Conservation (phyloP, 2,888 invertebrate species). For the Macrophya annulata region DNA sequence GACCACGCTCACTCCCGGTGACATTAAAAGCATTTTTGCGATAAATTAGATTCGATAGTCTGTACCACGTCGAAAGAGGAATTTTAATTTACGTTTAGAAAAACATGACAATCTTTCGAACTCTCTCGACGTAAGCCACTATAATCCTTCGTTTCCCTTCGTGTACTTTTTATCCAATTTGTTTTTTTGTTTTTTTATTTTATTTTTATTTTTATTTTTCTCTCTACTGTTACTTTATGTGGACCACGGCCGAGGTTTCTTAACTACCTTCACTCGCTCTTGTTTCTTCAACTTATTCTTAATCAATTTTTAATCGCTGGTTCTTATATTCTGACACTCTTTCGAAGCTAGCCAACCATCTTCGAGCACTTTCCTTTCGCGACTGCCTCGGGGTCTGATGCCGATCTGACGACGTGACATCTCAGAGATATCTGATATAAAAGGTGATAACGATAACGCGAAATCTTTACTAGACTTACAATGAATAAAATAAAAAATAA, state of each 20-base stretch:
- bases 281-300: slow-evolving; percentile 13
- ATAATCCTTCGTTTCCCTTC: not conserved
- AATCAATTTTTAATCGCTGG: not conserved
- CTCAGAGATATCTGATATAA: slow-evolving; percentile 58
- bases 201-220: not conserved
- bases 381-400: slow-evolving; percentile 58
- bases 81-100: not conserved
- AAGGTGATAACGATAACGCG: slow-evolving; percentile 41
- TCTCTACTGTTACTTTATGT: not conserved
- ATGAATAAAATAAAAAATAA: not conserved
- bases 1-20: slow-evolving; percentile 84
- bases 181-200: too few species aligned
- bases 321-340: slow-evolving; percentile 25
- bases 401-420: slow-evolving; percentile 58
- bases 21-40: slow-evolving; percentile 77
- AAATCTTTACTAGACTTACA: slow-evolving; percentile 19
- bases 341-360: slow-evolving; percentile 53
- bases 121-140: slow-evolving; percentile 9
- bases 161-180: not conserved
- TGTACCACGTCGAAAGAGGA: not conserved
- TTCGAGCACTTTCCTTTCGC: slow-evolving; percentile 56
- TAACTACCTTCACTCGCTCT: slow-evolving; percentile 14
- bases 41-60: not conserved
- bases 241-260: not conserved
- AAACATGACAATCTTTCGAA: not conserved